A percentile compares a stretch with the other conserved stretches of the same genome.
These are phyloP conservation scores for Timandra comae DNA, from an alignment of 2,888 invertebrate genomes.

Conservation along the genomic window DNA sequence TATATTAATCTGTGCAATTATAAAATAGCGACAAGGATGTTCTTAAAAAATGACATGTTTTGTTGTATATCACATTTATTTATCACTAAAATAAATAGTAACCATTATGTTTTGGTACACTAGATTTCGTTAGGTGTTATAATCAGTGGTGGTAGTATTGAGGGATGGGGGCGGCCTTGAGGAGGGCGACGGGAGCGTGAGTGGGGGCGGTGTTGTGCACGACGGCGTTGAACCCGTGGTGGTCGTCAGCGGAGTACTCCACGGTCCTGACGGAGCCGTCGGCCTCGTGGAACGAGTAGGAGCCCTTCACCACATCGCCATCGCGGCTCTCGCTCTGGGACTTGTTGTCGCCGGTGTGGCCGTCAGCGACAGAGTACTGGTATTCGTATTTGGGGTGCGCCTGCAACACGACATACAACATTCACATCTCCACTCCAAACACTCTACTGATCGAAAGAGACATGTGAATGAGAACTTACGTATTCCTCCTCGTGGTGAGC, in stretches of 20 bases:
- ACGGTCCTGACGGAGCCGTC: slow-evolving; percentile 75
- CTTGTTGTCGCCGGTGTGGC: slow-evolving; percentile 77
- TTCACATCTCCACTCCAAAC: neutral
- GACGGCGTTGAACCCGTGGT: slow-evolving; percentile 66
- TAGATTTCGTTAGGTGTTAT: no score
- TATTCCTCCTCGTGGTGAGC: slow-evolving; percentile 34
- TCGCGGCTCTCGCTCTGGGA: slow-evolving; percentile 71
- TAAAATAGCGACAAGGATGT: no score
- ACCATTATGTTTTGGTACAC: no score
- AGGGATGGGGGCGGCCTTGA: slow-evolving; percentile 40
- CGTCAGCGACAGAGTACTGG: slow-evolving; percentile 74
- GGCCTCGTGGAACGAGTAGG: slow-evolving; percentile 73
- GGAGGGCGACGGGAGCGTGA: slow-evolving; percentile 34
- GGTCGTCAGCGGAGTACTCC: slow-evolving; percentile 72
- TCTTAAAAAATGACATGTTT: no score
- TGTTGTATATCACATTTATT: no score
- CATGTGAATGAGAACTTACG: slow-evolving; percentile 20
- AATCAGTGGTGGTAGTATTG: slow-evolving; percentile 39
- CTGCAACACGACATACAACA: slow-evolving; percentile 22
- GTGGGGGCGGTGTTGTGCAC: slow-evolving; percentile 52
- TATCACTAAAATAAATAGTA: no score
- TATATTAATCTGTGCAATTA: no score
- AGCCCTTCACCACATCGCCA: slow-evolving; percentile 73
- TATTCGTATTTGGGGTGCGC: slow-evolving; percentile 68
- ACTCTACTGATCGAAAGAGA: slow-evolving; percentile 3